Percentiles rank a stretch among this genome's conserved stretches.
phyloP scores from a whole-genome alignment of 2,113 vertebrate species.

The Sphyrna mokarran region DNA sequence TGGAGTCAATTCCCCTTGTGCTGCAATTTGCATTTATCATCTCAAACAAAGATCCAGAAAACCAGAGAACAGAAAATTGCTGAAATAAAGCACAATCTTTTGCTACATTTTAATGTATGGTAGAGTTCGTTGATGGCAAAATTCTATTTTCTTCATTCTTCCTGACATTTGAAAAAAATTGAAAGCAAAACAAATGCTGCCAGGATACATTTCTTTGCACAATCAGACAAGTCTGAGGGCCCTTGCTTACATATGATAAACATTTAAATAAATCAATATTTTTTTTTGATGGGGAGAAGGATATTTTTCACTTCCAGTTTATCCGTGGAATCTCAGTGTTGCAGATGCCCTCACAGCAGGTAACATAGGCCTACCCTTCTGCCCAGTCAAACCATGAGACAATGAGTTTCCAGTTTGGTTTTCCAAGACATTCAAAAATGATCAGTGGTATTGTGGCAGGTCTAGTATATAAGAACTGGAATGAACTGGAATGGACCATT shows the following conservation, averaged over 20 bases:
- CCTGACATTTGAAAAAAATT: neutral
- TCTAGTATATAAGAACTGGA: no score
- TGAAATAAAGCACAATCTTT: neutral
- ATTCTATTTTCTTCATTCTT: neutral
- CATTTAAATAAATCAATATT: neutral
- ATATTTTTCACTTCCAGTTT: neutral
- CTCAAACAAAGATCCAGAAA: neutral
- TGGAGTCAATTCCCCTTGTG: neutral
- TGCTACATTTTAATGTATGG: neutral
- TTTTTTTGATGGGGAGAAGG: neutral
- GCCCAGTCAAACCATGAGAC: no score
- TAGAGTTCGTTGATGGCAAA: neutral
- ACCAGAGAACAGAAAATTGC: neutral
- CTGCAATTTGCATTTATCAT: neutral
- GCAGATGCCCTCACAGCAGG: no score
- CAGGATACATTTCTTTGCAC: neutral
- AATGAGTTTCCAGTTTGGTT: no score
- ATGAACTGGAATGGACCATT: no score
- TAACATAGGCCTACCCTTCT: no score
- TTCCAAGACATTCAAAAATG: no score
- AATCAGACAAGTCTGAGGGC: neutral
- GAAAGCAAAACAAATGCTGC: neutral
- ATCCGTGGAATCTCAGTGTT: neutral
- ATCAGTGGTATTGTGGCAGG: no score
- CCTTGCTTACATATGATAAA: neutral